Conservation (phyloP, 1,140 invertebrate genomes). For the Zeugodacus cucurbitae region DNA sequence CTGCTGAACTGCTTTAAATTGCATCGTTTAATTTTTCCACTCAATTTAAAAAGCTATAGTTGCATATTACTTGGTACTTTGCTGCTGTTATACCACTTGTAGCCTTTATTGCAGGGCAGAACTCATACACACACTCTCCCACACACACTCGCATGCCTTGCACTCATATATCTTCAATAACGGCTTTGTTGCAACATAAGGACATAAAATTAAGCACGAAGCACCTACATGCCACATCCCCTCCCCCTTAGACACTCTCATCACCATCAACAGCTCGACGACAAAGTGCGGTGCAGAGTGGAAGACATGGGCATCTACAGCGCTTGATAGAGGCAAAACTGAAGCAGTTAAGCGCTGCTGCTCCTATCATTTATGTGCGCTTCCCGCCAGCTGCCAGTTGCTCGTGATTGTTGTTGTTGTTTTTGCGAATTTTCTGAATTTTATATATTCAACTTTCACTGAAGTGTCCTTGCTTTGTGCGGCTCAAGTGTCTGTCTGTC, state of each 20-base stretch:
- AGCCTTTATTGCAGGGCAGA: neutral
- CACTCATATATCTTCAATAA: conserved; percentile 24
- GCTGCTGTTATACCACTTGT: neutral
- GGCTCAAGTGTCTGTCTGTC: neutral
- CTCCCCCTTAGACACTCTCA: neutral
- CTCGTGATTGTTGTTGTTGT: neutral
- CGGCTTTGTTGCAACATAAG: neutral
- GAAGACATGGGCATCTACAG: neutral
- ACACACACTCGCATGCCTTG: neutral
- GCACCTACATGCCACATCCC: neutral
- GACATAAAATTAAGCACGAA: conserved; percentile 1
- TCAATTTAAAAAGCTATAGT: conserved; percentile 65
- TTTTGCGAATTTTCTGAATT: neutral
- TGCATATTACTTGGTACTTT: conserved; percentile 46
- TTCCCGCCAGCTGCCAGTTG: neutral
- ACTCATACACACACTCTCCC: neutral
- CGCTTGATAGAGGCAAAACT: neutral
- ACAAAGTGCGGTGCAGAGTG: neutral
- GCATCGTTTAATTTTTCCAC: conserved; percentile 66
- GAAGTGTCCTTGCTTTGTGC: conserved; percentile 19
- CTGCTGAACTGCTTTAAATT: conserved; percentile 53
- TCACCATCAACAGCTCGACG: neutral
- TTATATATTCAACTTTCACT: conserved; percentile 12
- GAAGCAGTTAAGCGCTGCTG: neutral
- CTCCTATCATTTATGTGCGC: neutral